Evolutionary conservation across 2,888 invertebrate species (phyloP), one percentile per base, ranked within the genome.

Genomic region (Eubasilissa splendida): DNA sequence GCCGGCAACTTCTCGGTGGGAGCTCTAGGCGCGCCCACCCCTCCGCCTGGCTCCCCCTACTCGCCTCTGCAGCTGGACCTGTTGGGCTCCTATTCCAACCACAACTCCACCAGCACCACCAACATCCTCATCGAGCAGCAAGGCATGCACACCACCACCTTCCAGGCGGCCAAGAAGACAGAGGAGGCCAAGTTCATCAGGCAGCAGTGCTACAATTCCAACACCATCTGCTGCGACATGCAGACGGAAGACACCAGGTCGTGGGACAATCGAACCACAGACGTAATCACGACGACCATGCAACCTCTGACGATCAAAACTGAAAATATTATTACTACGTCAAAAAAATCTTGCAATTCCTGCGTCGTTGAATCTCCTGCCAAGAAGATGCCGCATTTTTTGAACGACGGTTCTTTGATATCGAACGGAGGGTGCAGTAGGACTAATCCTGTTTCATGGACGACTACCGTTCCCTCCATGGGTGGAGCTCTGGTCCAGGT

Each of bases 381-480:
- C 31, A 63, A 79, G 60, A 77, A 66, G 50, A 71, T 76, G 58
- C 79, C 81, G 52, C 80, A 81, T 31, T 83, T 77, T 53, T 68
- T 80, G 63, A 81, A 83, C 65, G 83, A 84, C 56, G 71, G 68
- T 11, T 71, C 66, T n/a, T 65, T 75, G n/a, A 70, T 68, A 60
- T 78, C 90, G 53, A 92, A 92, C 84, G 91, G 92, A 78, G 94
- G 94, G 1, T 94, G 94, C 87, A 94, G 94, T 86, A 89, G 94
- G 70, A 94, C 94, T 10, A 92, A 94, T 87, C 94, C 94, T 4
- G 91, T 94, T 81, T 92, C 93, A 80, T 94, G 93, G 93, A 87
- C 84, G 85, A 85, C 76, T 22, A 87, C 88, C 81, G 82, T 78
- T 78, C 84, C 84, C 83, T 71, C 63, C 22, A 22, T 90, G 90